These are phyloP conservation scores for Tragopan temminckii DNA, from an alignment of 2,797 vertebrate species.

Conservation along the genomic window DNA sequence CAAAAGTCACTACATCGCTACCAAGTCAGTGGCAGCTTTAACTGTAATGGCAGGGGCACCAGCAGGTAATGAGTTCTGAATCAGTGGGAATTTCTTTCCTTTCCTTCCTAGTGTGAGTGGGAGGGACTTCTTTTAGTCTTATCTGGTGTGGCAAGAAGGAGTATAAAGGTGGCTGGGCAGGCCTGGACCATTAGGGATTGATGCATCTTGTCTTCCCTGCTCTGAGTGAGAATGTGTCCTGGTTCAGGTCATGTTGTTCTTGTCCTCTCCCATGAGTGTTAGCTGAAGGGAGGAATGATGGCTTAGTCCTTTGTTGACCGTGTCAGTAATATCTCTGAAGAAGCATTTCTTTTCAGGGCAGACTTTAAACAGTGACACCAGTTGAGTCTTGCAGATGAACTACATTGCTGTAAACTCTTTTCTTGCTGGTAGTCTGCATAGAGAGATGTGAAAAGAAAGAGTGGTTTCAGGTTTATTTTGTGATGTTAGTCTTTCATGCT, in stretches of 20 bases:
- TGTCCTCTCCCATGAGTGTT: neutral
- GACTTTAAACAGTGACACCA: neutral
- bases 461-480: neutral
- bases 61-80: slow-evolving; percentile 85
- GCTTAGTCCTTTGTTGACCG: neutral
- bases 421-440: neutral
- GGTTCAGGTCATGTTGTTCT: neutral
- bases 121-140: neutral
- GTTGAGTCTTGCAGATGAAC: neutral
- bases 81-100: neutral
- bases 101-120: no score
- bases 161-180: neutral
- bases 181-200: neutral
- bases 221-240: neutral
- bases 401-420: neutral
- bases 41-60: slow-evolving; percentile 93
- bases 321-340: neutral
- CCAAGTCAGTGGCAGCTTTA: slow-evolving; percentile 96
- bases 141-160: no score
- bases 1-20: slow-evolving; percentile 97
- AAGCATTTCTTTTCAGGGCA: neutral
- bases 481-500: neutral
- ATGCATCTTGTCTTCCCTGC: neutral
- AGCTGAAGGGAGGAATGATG: neutral
- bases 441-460: neutral